These are phyloP conservation scores for Xanthia togata DNA, from an alignment of 2,888 invertebrate genomes.

Conservation along the genomic window DNA sequence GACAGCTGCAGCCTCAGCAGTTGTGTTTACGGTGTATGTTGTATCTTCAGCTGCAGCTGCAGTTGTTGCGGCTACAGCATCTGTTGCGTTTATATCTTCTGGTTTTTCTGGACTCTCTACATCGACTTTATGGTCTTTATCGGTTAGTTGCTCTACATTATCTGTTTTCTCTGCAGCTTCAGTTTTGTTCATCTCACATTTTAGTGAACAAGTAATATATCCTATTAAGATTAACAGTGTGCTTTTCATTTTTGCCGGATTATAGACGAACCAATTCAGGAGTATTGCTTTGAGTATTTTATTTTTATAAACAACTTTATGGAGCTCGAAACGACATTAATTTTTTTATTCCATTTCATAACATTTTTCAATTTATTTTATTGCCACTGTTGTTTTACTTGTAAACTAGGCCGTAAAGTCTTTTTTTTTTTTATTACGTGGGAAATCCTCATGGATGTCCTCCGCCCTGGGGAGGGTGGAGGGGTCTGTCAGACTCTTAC, in stretches of 20 bases:
- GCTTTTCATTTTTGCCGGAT: conserved; percentile 23
- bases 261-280: background rate
- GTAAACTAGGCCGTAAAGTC: background rate
- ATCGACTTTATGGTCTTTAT: background rate
- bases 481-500: no score
- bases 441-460: no score
- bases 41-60: background rate
- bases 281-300: background rate
- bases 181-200: background rate
- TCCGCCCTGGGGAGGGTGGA: no score
- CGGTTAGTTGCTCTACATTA: background rate
- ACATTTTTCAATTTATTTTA: conserved; percentile 38
- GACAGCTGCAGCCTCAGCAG: background rate
- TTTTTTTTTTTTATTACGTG: no score
- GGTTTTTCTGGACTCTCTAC: background rate
- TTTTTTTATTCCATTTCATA: conserved; percentile 5
- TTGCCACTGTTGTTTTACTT: conserved; percentile 7
- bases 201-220: conserved; percentile 11
- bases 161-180: background rate
- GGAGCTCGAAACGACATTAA: background rate
- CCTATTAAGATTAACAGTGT: conserved; percentile 26
- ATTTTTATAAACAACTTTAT: conserved; percentile 17
- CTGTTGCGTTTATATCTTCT: background rate
- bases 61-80: background rate
- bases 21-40: background rate